phyloP scores from a whole-genome alignment of 2,113 vertebrate genomes.

The Tragulus kanchil region DNA sequence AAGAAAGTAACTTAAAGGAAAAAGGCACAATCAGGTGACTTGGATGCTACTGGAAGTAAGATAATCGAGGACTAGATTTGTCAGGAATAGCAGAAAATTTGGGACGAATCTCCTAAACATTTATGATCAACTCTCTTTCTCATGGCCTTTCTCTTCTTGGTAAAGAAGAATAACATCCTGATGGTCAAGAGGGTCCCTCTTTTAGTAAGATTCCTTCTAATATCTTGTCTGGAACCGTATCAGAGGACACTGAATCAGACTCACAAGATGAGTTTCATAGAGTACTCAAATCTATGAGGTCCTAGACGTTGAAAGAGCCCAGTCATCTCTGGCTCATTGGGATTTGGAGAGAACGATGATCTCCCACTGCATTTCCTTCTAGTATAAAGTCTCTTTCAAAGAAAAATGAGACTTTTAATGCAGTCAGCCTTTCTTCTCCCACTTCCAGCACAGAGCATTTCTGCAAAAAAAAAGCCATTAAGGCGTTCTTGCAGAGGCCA shows the following conservation, averaged over 20 bases:
- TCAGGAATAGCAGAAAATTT: background rate
- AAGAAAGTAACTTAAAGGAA: background rate
- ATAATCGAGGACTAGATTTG: background rate
- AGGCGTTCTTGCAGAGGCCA: background rate
- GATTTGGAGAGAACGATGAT: background rate
- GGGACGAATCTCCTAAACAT: background rate
- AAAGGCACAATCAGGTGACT: background rate
- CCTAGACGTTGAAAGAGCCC: background rate
- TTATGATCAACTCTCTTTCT: background rate
- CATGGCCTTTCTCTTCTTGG: background rate
- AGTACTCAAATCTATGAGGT: background rate
- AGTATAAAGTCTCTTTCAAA: slow-evolving; percentile 35
- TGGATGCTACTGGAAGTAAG: background rate
- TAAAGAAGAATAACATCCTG: background rate
- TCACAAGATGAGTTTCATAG: background rate
- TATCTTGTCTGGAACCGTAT: background rate
- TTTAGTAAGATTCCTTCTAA: background rate
- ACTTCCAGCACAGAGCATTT: background rate
- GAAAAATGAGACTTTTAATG: background rate
- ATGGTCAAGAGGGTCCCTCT: background rate
- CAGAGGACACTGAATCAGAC: background rate
- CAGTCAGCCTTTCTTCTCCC: slow-evolving; percentile 1
- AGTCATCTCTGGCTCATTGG: background rate
- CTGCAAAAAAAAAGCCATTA: slow-evolving; percentile 44
- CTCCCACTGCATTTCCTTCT: background rate